Base-by-base conservation (phyloP, 2,888 invertebrate genomes). In the Trichopoda pennipes region DNA sequence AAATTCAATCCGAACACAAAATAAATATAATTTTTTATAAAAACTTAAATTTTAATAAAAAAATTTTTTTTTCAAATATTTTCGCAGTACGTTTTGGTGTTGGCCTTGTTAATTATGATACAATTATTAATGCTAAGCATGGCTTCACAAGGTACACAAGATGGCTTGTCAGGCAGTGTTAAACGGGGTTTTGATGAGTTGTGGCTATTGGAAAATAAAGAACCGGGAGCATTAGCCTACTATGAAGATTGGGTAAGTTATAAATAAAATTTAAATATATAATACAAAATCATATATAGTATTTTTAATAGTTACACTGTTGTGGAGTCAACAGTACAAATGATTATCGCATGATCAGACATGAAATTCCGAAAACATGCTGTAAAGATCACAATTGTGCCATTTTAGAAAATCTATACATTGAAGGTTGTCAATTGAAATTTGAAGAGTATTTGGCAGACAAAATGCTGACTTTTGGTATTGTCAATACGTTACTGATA, bases 121-220 rank as follows among this genome's bases (percentile, higher is more conserved):
- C 88, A 89, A 77, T 83, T 89, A 44, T 82, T 89, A 56, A 85
- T 90, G 84, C 86, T 87, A n/a, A 87, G 88, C 84, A 89, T 90
- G 90, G 86, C 89, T 4, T 88, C 89, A 2, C 88, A 88, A 19
- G 90, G 89, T 68, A 88, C 88, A 3, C 85, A 87, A 78, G 89
- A 89, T 75, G 89, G 89, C 51, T 84, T 89, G 10, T 86, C 89
- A 58, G 89, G 88, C 55, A 88, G 89, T 80, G 87, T 89, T 9
- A 86, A 87, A 21, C 85, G 85, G 17, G 89, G 89, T 19, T 89
- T 89, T 32, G 88, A 90, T 12, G 69, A 83, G 21, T 74, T 89
- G 19, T 89, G 89, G 89, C 84, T 87, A 19, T 80, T 80, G 8
- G 90, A 89, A 47, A 72, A 85, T 12, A 86, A 86, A 58, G 82